phyloP scores from a whole-genome alignment of 2,797 vertebrate genomes.

The Platyrinchus mystaceus region DNA sequence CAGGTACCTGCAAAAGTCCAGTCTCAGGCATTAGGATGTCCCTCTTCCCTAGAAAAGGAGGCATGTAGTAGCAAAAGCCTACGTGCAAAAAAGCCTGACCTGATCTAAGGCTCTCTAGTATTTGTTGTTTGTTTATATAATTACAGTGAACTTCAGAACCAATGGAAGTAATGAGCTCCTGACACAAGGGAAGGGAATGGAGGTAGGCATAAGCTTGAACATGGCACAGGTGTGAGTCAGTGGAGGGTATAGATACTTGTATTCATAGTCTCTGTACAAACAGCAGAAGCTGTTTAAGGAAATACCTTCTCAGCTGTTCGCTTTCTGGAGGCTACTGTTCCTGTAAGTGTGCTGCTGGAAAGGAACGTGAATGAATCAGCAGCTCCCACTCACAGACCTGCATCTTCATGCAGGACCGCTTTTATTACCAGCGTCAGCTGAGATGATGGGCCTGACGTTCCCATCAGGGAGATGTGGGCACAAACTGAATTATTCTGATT shows the following conservation, averaged over 20 bases:
- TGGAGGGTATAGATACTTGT: background rate
- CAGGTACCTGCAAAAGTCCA: background rate
- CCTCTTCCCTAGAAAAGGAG: background rate
- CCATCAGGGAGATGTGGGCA: background rate
- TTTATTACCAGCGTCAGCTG: background rate
- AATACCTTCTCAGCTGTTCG: conserved; percentile 8
- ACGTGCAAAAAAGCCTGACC: background rate
- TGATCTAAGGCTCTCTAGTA: background rate
- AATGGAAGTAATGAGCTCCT: background rate
- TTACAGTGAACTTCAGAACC: background rate
- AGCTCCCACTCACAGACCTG: background rate
- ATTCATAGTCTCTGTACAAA: background rate
- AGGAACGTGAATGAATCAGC: background rate
- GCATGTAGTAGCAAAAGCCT: background rate
- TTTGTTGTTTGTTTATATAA: background rate
- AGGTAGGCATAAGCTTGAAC: background rate
- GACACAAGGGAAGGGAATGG: background rate
- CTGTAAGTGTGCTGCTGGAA: background rate
- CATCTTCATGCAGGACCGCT: background rate
- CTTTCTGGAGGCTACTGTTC: background rate
- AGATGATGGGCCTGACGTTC: background rate
- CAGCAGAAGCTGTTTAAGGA: conserved; percentile 18
- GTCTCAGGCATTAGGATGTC: background rate
- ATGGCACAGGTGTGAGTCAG: background rate
- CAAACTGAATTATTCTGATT: background rate